These are phyloP conservation scores for Sphaerophoria taeniata DNA, from an alignment of 2,888 invertebrate genomes.

Conservation along the genomic window DNA sequence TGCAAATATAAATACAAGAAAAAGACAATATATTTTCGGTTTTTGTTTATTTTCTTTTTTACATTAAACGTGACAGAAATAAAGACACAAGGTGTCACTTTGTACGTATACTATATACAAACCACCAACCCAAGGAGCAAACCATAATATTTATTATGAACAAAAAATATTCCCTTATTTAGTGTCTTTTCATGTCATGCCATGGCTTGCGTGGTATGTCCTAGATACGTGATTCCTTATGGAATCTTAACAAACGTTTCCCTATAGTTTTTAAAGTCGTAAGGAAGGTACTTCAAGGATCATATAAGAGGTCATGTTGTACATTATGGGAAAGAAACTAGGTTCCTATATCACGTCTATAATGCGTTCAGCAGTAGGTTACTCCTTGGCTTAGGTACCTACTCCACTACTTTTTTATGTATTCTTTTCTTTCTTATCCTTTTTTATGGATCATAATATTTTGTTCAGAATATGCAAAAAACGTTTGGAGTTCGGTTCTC, in stretches of 20 bases:
- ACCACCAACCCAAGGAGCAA: background rate
- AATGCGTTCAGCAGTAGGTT: slow-evolving; percentile 15
- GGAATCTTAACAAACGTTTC: slow-evolving; percentile 20
- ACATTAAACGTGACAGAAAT: slow-evolving; percentile 39
- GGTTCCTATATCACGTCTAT: background rate
- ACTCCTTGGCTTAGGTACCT: background rate
- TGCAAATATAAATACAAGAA: slow-evolving; percentile 15
- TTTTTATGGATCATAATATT: slow-evolving; percentile 25
- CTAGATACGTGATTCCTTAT: slow-evolving; percentile 41
- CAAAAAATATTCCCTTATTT: slow-evolving; percentile 3
- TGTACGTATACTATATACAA: background rate
- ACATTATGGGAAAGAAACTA: background rate
- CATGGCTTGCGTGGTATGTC: background rate
- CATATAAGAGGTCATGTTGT: background rate
- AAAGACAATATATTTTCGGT: background rate
- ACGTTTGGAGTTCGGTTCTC: background rate
- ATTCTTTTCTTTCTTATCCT: background rate
- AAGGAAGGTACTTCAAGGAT: background rate
- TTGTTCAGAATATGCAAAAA: slow-evolving; percentile 16
- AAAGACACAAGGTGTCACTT: slow-evolving; percentile 41
- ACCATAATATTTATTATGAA: slow-evolving; percentile 1
- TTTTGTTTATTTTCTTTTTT: background rate
- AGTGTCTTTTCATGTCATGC: slow-evolving; percentile 31
- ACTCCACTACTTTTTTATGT: background rate
- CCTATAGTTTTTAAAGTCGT: slow-evolving; percentile 20